A percentile compares a stretch with the other conserved stretches of the same genome.
Evolutionary conservation across 2,888 invertebrate species (phyloP).

Genomic region (Calameuta pallipes): DNA sequence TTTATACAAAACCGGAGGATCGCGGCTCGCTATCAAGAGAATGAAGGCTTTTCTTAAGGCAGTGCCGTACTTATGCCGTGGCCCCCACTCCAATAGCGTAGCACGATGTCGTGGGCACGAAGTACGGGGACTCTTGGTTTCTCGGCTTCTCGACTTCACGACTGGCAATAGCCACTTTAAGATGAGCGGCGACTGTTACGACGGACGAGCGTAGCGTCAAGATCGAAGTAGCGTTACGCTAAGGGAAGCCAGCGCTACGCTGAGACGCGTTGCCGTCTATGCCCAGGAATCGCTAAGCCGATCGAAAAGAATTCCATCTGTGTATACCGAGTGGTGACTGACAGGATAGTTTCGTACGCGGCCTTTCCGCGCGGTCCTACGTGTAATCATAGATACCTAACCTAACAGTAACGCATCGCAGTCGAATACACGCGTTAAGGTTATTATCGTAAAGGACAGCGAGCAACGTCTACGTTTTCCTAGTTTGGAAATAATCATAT

Average conservation of each 20-base stretch:
- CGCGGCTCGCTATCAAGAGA: slow-evolving; percentile 57
- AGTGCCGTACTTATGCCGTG: slow-evolving; percentile 61
- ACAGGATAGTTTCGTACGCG: no score
- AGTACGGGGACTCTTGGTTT: not conserved
- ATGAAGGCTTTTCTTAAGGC: slow-evolving; percentile 63
- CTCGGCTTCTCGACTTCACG: not conserved
- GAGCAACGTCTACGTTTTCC: not conserved
- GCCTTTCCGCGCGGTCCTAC: no score
- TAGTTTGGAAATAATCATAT: slow-evolving; percentile 7
- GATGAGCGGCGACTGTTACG: slow-evolving; percentile 1
- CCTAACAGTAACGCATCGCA: no score
- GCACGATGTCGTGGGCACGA: not conserved
- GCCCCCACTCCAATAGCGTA: slow-evolving; percentile 47
- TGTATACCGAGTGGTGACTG: no score
- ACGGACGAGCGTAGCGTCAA: not conserved
- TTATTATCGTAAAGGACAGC: not conserved
- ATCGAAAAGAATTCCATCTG: no score
- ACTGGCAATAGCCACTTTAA: not conserved
- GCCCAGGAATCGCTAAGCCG: no score
- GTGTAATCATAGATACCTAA: no score
- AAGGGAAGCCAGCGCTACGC: no score
- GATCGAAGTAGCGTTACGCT: no score
- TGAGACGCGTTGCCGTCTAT: no score
- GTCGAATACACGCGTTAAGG: no score
- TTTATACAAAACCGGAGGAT: slow-evolving; percentile 11